phyloP scores from a whole-genome alignment of 2,888 invertebrate species.

The Apamea anceps region DNA sequence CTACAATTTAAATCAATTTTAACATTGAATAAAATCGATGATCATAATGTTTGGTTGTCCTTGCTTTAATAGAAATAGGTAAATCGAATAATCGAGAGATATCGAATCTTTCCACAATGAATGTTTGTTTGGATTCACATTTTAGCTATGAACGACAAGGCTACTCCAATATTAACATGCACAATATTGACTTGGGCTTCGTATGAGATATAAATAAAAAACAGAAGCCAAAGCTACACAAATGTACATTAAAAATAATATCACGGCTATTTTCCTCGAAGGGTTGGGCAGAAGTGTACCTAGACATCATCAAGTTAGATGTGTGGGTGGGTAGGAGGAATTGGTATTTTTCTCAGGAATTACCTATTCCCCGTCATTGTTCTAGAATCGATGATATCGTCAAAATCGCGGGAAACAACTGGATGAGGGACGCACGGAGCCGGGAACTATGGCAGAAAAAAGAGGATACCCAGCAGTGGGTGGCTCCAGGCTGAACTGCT shows the following conservation, averaged over 20 bases:
- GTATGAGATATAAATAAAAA: constrained; percentile 17
- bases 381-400: background rate
- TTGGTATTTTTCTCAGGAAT: background rate
- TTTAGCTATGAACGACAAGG: background rate
- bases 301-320: too few relatives aligned
- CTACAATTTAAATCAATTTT: background rate
- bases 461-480: too few relatives aligned
- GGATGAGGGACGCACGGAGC: too few relatives aligned
- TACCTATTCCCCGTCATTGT: background rate
- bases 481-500: too few relatives aligned
- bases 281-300: background rate
- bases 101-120: background rate
- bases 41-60: background rate
- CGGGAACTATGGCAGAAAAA: too few relatives aligned
- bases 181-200: constrained; percentile 4
- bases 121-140: constrained; percentile 5
- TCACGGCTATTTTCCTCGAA: background rate
- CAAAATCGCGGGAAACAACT: too few relatives aligned
- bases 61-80: background rate
- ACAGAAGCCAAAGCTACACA: constrained; percentile 10
- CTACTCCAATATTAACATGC: constrained; percentile 26
- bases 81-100: background rate
- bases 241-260: background rate
- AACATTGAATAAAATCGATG: background rate
- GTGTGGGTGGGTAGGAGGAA: background rate